Evolutionary conservation across 2,113 vertebrate genomes (phyloP).

Genomic region (Ameiurus melas): DNA sequence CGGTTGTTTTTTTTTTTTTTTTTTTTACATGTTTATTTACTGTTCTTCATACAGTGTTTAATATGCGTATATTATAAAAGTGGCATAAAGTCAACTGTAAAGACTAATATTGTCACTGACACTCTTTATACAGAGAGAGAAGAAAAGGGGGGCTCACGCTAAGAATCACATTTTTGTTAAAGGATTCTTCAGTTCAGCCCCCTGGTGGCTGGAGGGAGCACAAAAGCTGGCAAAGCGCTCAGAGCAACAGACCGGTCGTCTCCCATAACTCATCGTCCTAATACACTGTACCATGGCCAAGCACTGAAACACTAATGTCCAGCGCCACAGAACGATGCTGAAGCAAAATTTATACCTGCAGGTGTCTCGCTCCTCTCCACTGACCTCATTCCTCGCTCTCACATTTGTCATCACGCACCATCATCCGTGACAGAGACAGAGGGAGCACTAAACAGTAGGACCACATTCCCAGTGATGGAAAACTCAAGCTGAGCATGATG

Average conservation of each 20-base stretch:
- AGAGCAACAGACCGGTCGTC: not conserved
- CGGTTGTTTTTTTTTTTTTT: not conserved
- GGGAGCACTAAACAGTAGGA: not conserved
- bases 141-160: not conserved
- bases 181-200: slow-evolving; percentile 34
- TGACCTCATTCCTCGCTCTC: not conserved
- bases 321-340: slow-evolving; percentile 13
- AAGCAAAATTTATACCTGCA: slow-evolving; percentile 42
- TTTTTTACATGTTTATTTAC: not conserved
- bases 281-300: slow-evolving; percentile 40
- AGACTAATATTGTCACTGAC: not conserved
- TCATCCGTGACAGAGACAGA: not conserved
- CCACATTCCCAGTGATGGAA: not conserved
- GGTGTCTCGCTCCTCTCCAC: slow-evolving; percentile 21
- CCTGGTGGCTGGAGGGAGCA: slow-evolving; percentile 33
- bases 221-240: slow-evolving; percentile 15
- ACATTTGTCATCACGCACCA: slow-evolving; percentile 28
- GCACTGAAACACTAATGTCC: slow-evolving; percentile 28
- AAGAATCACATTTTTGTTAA: not conserved
- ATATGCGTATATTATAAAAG: not conserved
- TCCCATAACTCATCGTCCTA: slow-evolving; percentile 42
- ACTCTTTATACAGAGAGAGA: too few relatives aligned
- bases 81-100: not conserved
- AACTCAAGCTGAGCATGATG: not conserved
- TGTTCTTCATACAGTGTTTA: not conserved